Percentiles rank a stretch among this genome's conserved stretches.
Evolutionary conservation across 2,797 vertebrate genomes (phyloP).

Genomic region (Ispidina picta): DNA sequence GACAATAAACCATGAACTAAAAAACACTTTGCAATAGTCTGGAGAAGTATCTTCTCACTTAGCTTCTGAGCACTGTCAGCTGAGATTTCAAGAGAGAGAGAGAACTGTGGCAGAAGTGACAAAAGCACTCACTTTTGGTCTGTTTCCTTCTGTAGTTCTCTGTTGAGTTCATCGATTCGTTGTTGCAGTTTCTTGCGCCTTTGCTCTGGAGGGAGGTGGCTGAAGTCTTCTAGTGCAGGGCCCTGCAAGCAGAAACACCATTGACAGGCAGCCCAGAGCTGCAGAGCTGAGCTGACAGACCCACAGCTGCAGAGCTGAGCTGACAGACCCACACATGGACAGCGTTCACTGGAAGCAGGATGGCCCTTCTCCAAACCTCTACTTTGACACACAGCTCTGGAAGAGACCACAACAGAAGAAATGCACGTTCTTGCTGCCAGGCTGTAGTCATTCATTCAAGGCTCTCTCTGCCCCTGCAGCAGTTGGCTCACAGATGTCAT

Average conservation of each 20-base stretch:
- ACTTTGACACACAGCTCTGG: constrained; percentile 18
- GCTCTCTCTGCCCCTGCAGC: not conserved
- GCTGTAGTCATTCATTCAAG: not conserved
- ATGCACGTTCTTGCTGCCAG: not conserved
- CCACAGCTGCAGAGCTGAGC: not conserved
- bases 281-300: constrained; percentile 11
- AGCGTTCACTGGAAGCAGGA: constrained; percentile 49
- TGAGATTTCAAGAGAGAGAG: not conserved
- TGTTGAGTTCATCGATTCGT: constrained; percentile 93
- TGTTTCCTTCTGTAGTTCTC: constrained; percentile 95
- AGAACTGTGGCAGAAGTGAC: not conserved
- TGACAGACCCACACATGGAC: constrained; percentile 54
- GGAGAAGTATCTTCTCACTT: not conserved
- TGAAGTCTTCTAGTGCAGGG: constrained; percentile 93
- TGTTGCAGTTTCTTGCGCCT: constrained; percentile 96
- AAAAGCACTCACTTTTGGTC: constrained; percentile 89
- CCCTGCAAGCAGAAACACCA: constrained; percentile 81
- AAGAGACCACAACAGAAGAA: not conserved
- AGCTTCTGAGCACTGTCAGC: not conserved
- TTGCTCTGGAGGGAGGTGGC: constrained; percentile 97
- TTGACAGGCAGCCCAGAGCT: not conserved
- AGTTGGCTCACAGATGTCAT: not conserved
- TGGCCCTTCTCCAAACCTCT: constrained; percentile 9
- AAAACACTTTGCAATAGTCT: not conserved
- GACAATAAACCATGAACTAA: not conserved